phyloP scores from a whole-genome alignment of 2,797 vertebrate species.

The Chloroceryle inda region DNA sequence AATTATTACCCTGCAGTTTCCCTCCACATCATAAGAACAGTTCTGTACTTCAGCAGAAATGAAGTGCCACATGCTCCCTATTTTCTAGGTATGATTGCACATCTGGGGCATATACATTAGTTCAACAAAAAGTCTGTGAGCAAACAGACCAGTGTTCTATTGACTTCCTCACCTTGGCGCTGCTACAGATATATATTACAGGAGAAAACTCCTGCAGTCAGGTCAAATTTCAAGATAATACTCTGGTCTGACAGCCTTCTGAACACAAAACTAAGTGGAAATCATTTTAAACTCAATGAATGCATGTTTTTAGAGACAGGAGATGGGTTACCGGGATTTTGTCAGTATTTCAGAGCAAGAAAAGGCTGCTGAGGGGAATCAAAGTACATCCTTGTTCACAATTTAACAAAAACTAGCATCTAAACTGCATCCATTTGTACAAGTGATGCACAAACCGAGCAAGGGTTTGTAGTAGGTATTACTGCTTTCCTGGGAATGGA shows the following conservation, averaged over 20 bases:
- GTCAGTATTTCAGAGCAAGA: background rate
- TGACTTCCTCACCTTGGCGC: background rate
- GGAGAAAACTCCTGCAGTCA: background rate
- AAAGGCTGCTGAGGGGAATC: background rate
- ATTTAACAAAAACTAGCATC: background rate
- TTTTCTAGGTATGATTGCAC: background rate
- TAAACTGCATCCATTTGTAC: background rate
- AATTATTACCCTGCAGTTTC: background rate
- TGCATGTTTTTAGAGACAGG: background rate
- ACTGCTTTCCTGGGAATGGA: background rate
- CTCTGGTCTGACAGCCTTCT: background rate
- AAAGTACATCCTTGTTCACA: background rate
- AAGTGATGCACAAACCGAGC: background rate
- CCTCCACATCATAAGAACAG: background rate
- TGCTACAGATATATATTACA: background rate
- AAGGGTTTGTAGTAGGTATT: background rate
- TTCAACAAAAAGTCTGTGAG: background rate
- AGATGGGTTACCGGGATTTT: background rate
- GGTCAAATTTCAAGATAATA: background rate
- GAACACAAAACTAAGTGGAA: background rate
- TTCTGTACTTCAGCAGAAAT: background rate
- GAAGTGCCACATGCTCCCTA: background rate
- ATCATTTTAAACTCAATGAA: conserved; percentile 18
- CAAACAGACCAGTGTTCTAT: background rate
- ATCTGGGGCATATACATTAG: background rate